These are phyloP conservation scores for Falcunculus frontatus DNA, from an alignment of 2,113 vertebrate genomes.

Conservation along the genomic window DNA sequence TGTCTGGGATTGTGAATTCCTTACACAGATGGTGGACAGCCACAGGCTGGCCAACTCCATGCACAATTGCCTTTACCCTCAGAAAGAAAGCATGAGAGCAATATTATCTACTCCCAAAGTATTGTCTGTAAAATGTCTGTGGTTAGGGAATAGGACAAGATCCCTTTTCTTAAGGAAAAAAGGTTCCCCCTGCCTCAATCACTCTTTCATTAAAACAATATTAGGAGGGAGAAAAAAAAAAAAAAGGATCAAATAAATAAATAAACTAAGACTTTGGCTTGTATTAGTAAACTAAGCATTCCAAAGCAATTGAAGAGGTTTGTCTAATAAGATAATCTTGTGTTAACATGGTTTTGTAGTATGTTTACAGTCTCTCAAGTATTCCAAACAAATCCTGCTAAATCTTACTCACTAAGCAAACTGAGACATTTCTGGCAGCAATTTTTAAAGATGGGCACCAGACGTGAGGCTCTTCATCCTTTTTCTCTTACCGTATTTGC, in stretches of 20 bases:
- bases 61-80: slow-evolving; percentile 65
- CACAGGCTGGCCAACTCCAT: slow-evolving; percentile 70
- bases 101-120: slow-evolving; percentile 37
- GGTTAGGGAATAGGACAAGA: slow-evolving; percentile 37
- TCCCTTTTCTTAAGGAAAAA: background rate
- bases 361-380: slow-evolving; percentile 46
- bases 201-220: background rate
- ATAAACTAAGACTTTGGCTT: background rate
- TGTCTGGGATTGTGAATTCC: slow-evolving; percentile 84
- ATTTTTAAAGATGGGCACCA: background rate
- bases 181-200: background rate
- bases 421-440: background rate
- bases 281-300: slow-evolving; percentile 35
- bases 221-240: background rate
- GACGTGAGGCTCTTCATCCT: background rate
- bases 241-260: background rate
- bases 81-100: slow-evolving; percentile 35
- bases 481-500: background rate
- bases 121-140: slow-evolving; percentile 38
- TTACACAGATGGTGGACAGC: slow-evolving; percentile 86
- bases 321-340: slow-evolving; percentile 32
- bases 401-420: slow-evolving; percentile 27
- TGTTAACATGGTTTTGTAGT: slow-evolving; percentile 29
- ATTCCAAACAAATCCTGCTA: slow-evolving; percentile 36
- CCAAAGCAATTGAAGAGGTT: slow-evolving; percentile 50